A percentile compares a stretch with the other conserved stretches of the same genome.
These are phyloP conservation scores for Strix occidentalis DNA, from an alignment of 2,797 vertebrate genomes.

Conservation along the genomic window DNA sequence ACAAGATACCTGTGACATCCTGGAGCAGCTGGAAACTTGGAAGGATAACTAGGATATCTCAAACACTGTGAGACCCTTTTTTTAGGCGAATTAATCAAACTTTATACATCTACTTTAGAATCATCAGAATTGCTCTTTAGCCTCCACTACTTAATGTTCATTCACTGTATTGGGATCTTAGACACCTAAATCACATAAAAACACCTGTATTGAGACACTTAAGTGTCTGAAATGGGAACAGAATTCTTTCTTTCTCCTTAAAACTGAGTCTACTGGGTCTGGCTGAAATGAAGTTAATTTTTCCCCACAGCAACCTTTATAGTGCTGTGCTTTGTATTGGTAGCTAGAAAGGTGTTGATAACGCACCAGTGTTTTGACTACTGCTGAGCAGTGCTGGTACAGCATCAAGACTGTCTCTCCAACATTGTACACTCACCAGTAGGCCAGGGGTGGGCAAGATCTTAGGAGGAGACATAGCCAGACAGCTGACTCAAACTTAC, in stretches of 20 bases:
- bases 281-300: neutral
- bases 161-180: neutral
- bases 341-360: neutral
- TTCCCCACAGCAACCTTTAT: neutral
- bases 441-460: accelerated
- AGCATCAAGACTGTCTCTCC: neutral
- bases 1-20: neutral
- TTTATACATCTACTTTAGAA: neutral
- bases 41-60: neutral
- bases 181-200: neutral
- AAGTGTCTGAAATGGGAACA: neutral
- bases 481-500: neutral
- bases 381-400: neutral
- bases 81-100: neutral
- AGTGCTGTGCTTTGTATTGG: neutral
- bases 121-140: neutral
- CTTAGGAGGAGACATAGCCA: neutral
- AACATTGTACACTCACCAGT: neutral
- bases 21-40: neutral
- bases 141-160: neutral
- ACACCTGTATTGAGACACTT: neutral
- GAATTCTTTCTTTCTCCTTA: neutral
- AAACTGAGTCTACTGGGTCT: neutral
- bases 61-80: neutral
- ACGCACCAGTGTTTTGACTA: neutral